Base-by-base conservation (phyloP, 64 coral and sea anemone species). In the Orbicella faveolata region DNA sequence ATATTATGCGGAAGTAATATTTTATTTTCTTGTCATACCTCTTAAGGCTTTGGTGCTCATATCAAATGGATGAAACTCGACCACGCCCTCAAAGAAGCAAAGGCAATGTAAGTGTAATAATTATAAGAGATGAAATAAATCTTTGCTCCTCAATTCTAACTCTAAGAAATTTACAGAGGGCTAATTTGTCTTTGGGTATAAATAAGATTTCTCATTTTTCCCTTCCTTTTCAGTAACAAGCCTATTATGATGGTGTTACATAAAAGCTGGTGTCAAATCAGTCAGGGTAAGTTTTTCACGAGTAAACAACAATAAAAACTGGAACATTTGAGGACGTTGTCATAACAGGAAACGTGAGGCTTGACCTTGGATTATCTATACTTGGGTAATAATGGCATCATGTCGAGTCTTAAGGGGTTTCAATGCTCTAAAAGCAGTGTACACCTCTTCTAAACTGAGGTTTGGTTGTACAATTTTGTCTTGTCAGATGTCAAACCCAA, bases 231-330 rank as follows among this genome's bases (percentile, higher is more conserved):
- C 66, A 98, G 96, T 2, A 79, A 90, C 21, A 98, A 95, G 26
- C 93, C 96, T 9, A 68, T 98, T 25, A 95, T 98, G 93, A 72
- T 98, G 52, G 78, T 98, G 18, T 76, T 98, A 11, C 96, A 98
- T 89, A 75, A 74, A 75, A 95, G 93, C 19, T 98, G 96, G 96
- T 98, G 96, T 69, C 96, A 98, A 52, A 75, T 95, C 35, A 98
- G 93, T 86, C 93, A 94, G 91, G 83, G 96, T 98, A 62, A 53
- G 67, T 51, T 26, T 3, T 16, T 61, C 9, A 65, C 17, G 20
- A 34, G 52, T 6, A 11, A 18, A 4, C 18, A 61, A 18, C 52
- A 82, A 2, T 33, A 17, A 57, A 1, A 25, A 30, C 8, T 63
- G 6, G 18, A 65, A 4, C 0, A 19, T 36, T 21, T 2, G 0